phyloP scores from a whole-genome alignment of 37 sponge, comb jelly and placozoan genomes.

The Agelas oroides region DNA sequence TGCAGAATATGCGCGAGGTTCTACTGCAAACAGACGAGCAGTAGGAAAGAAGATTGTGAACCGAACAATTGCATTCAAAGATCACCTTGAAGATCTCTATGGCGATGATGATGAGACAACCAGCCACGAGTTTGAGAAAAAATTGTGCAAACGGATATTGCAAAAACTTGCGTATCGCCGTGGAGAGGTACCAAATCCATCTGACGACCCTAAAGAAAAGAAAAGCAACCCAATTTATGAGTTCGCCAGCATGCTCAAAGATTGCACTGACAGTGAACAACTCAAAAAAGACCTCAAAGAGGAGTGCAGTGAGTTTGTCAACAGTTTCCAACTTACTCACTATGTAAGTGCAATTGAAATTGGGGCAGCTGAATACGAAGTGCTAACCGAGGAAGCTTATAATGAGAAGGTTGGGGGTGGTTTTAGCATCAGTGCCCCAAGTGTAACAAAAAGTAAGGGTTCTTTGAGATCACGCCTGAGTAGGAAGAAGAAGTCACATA shows the following conservation, averaged over 20 bases:
- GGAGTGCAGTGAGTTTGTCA: too few relatives aligned
- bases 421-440: background rate
- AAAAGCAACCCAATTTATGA: too few relatives aligned
- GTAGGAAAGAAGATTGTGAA: slow-evolving; percentile 44
- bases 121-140: slow-evolving; percentile 37
- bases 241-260: too few relatives aligned
- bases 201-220: too few relatives aligned
- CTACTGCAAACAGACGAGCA: slow-evolving; percentile 7
- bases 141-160: slow-evolving; percentile 7
- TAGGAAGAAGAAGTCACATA: background rate
- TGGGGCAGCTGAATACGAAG: slow-evolving; percentile 56
- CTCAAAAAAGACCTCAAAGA: background rate
- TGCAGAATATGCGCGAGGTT: slow-evolving; percentile 14
- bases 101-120: too few relatives aligned
- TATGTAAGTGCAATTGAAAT: slow-evolving; percentile 53
- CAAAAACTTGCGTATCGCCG: background rate
- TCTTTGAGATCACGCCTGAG: background rate
- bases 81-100: background rate
- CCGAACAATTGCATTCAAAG: slow-evolving; percentile 48
- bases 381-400: slow-evolving; percentile 19
- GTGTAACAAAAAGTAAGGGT: background rate
- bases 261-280: too few relatives aligned
- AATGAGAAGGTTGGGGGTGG: background rate
- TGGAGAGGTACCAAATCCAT: too few relatives aligned
- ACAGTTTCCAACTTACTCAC: slow-evolving; percentile 52